Evolutionary conservation across 2,797 vertebrate genomes (phyloP).

Genomic region (Parotocinclus haroldoi): DNA sequence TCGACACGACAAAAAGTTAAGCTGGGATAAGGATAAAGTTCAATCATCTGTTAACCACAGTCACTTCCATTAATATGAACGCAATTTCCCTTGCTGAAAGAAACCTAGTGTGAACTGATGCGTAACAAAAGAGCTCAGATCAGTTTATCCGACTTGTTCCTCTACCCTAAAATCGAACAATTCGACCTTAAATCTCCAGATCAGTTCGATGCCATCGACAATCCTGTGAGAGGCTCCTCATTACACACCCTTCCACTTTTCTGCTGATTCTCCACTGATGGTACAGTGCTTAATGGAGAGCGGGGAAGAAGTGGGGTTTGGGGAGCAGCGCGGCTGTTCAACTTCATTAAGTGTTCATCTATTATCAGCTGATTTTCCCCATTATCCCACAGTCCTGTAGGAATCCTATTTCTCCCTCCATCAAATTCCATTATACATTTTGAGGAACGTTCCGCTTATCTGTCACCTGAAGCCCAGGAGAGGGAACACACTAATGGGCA

Average conservation of each 20-base stretch:
- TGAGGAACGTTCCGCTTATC: slow-evolving; percentile 42
- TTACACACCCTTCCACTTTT: slow-evolving; percentile 23
- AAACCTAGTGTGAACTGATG: too few relatives aligned
- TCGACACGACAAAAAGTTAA: too few relatives aligned
- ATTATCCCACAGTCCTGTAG: slow-evolving; percentile 38
- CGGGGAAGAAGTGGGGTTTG: slow-evolving; percentile 19
- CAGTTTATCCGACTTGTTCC: too few relatives aligned
- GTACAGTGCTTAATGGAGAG: slow-evolving; percentile 33
- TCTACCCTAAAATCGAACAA: background rate
- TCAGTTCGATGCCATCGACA: slow-evolving; percentile 21
- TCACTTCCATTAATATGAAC: too few relatives aligned
- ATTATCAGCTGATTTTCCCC: slow-evolving; percentile 38
- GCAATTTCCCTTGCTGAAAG: too few relatives aligned
- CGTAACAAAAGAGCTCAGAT: too few relatives aligned
- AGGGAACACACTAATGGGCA: slow-evolving; percentile 20
- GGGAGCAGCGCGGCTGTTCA: slow-evolving; percentile 25
- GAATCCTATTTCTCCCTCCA: slow-evolving; percentile 43
- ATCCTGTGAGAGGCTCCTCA: slow-evolving; percentile 28
- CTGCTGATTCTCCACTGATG: slow-evolving; percentile 37
- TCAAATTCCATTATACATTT: slow-evolving; percentile 42
- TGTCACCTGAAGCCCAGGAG: slow-evolving; percentile 38
- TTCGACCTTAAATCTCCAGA: slow-evolving; percentile 1
- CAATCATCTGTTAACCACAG: too few relatives aligned
- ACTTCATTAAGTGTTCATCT: slow-evolving; percentile 44
- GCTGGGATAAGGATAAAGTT: too few relatives aligned